Conservation (phyloP, 2,113 vertebrate species). For the Cranoglanis bouderius region DNA sequence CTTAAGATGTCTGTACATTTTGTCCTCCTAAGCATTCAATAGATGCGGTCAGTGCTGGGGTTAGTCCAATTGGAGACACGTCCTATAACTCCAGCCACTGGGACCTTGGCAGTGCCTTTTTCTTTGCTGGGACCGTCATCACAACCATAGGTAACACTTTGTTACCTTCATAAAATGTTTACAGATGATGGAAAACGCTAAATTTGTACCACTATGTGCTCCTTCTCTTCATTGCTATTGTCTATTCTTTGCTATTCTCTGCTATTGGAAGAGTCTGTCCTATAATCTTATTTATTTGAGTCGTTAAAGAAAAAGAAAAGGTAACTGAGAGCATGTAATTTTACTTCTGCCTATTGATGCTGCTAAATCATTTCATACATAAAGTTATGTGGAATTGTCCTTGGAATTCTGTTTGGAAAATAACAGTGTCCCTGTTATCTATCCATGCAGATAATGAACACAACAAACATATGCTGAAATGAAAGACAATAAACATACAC, state of each 20-base stretch:
- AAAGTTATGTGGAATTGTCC: neutral
- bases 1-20: neutral
- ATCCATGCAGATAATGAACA: slow-evolving; percentile 5
- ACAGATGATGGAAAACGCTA: neutral
- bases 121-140: slow-evolving; percentile 98
- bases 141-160: slow-evolving; percentile 88
- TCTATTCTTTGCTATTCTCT: too few species aligned
- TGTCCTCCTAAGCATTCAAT: slow-evolving; percentile 82
- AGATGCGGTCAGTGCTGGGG: slow-evolving; percentile 88
- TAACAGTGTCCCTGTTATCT: slow-evolving; percentile 2
- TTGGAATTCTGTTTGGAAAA: neutral
- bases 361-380: neutral
- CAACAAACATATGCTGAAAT: neutral
- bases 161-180: neutral
- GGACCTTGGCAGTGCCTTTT: slow-evolving; percentile 97
- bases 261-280: neutral
- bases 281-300: neutral
- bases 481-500: neutral
- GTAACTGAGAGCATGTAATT: neutral
- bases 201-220: neutral
- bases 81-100: slow-evolving; percentile 91
- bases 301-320: neutral
- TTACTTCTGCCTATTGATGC: neutral
- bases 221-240: neutral
- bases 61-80: slow-evolving; percentile 89